A percentile compares a stretch with the other conserved stretches of the same genome.
Conservation (phyloP, 2,797 vertebrate genomes). For the Varecia variegata region DNA sequence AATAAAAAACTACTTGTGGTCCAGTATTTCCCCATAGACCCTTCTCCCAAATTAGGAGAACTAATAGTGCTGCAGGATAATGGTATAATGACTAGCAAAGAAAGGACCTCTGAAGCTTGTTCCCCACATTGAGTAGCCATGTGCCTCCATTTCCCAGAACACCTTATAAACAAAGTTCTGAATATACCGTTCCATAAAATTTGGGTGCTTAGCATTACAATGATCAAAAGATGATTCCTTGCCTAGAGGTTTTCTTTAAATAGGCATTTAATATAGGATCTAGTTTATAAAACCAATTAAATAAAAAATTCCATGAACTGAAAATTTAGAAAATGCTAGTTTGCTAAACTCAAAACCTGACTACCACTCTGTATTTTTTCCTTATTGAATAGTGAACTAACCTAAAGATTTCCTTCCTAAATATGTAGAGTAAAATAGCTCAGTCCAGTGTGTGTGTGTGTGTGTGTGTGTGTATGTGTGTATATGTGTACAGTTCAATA, state of each 20-base stretch:
- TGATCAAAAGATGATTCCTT: conserved; percentile 14
- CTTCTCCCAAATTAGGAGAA: not conserved
- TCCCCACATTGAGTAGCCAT: not conserved
- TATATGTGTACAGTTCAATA: not conserved
- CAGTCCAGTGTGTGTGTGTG: not conserved
- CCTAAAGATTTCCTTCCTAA: not conserved
- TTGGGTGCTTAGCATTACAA: not conserved
- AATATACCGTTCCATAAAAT: not conserved
- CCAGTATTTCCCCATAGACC: not conserved
- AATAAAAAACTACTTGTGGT: not conserved
- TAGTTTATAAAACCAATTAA: conserved; percentile 13
- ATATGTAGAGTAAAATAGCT: not conserved
- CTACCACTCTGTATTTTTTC: not conserved
- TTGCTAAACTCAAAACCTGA: not conserved
- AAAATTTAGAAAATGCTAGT: conserved; percentile 46
- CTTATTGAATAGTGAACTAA: not conserved
- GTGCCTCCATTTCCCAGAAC: not conserved
- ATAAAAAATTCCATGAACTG: conserved; percentile 7
- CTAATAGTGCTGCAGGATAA: not conserved
- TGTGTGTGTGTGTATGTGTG: too few species aligned
- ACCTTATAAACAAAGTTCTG: not conserved
- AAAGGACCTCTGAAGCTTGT: not conserved
- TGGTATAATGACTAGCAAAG: not conserved
- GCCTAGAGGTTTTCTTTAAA: conserved; percentile 20
- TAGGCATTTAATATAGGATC: not conserved